A percentile compares a stretch with the other conserved stretches of the same genome.
Conservation (phyloP, 1,140 invertebrate genomes). For the Diachasmimorpha longicaudata region DNA sequence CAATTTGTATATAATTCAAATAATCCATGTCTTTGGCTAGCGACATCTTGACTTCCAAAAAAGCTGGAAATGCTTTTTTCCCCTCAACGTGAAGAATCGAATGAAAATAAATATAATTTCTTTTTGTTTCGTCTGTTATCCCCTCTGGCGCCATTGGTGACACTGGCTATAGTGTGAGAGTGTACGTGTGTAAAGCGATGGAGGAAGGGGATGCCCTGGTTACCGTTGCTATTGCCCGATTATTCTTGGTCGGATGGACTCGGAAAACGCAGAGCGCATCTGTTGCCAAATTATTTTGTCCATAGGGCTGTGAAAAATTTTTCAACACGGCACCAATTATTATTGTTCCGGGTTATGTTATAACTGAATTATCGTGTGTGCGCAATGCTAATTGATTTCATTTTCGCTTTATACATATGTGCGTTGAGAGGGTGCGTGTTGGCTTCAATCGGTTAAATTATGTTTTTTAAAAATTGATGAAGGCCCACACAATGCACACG, state of each 20-base stretch:
- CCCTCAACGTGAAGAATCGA: not conserved
- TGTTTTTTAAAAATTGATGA: not conserved
- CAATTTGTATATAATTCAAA: no score
- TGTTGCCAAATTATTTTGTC: slow-evolving; percentile 65
- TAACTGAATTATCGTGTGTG: slow-evolving; percentile 28
- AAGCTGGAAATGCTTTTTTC: no score
- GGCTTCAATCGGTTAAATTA: not conserved
- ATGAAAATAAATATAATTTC: slow-evolving; percentile 1
- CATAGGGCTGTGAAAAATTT: slow-evolving; percentile 62
- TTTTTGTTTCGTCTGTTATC: not conserved
- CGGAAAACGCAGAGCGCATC: slow-evolving; percentile 59
- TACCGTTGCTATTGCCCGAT: slow-evolving; percentile 40
- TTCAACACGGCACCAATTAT: slow-evolving; percentile 52
- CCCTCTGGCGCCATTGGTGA: slow-evolving; percentile 12
- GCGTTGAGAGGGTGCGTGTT: not conserved
- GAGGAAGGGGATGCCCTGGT: slow-evolving; percentile 10
- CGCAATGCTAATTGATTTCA: slow-evolving; percentile 34
- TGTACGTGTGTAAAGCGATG: not conserved
- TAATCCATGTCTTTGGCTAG: not conserved
- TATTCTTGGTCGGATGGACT: slow-evolving; percentile 59
- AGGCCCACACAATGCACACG: not conserved
- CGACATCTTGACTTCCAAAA: not conserved
- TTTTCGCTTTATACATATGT: not conserved
- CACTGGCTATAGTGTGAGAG: not conserved
- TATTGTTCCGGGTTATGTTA: slow-evolving; percentile 24